Conservation (phyloP, 2,797 vertebrate species). For the Syngnathus rostellatus region DNA sequence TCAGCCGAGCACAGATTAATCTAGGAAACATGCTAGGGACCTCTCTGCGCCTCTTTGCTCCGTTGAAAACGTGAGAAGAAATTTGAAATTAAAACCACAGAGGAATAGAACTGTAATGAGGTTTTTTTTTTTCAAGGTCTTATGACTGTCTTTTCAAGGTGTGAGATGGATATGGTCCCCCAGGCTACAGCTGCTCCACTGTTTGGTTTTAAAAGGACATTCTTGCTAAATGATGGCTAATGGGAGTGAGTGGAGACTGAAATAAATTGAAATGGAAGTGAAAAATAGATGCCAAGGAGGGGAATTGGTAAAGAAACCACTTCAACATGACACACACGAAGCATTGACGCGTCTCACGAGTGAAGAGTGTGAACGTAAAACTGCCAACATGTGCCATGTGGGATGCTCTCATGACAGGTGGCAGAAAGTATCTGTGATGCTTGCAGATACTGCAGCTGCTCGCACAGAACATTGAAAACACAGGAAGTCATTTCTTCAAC, state of each 20-base stretch:
- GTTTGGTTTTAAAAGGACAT: conserved; percentile 58
- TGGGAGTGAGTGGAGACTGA: conserved; percentile 34
- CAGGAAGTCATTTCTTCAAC: neutral
- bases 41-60: conserved; percentile 33
- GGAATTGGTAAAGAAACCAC: conserved; percentile 38
- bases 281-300: conserved; percentile 13
- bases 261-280: conserved; percentile 40
- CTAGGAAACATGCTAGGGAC: conserved; percentile 37
- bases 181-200: conserved; percentile 42
- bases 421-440: conserved; percentile 19
- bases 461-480: neutral
- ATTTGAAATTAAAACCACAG: conserved; percentile 57
- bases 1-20: conserved; percentile 55
- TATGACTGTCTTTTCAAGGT: conserved; percentile 55
- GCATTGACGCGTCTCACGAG: conserved; percentile 46
- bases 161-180: conserved; percentile 51
- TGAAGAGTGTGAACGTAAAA: conserved; percentile 44
- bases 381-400: conserved; percentile 34
- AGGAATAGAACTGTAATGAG: conserved; percentile 60
- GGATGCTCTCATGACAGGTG: conserved; percentile 43
- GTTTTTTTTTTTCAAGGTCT: conserved; percentile 50
- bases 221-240: conserved; percentile 43
- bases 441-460: conserved; percentile 10
- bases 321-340: conserved; percentile 45
- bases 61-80: conserved; percentile 56